Base-by-base conservation (phyloP, 2,113 vertebrate species). In the Rhynchopsitta pachyrhyncha region DNA sequence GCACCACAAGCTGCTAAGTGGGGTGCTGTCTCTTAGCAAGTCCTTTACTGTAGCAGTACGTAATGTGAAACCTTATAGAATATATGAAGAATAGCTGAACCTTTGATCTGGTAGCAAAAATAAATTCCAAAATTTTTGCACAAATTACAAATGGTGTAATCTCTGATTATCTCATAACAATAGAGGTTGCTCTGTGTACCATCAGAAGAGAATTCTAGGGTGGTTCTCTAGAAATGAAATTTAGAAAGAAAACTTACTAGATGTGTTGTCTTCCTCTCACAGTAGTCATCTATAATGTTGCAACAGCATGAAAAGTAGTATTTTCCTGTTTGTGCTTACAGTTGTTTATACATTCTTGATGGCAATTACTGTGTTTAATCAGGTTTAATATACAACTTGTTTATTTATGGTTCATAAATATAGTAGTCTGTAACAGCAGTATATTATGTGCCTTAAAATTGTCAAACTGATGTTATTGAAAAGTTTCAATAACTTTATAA, bases 401-500 rank as follows among this genome's bases (percentile, higher is more conserved):
- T 76, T 31, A 57, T 70, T 89, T 85, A n/a, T 57, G 78, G 47
- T 49, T 91, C 85, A 87, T 68, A 84, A 84, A 82, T 69, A 31
- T 13, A 52, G 28, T 62, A 31, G 25, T 64, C 33, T 62, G 17
- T 82, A 63, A 66, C 22, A 86, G n/a, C 47, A 52, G 18, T 85
- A 53, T 49, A 11, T 39, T 92, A 59, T 10, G 29, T 74, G 25
- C 46, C 74, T 55, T 82, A 60, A 85, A 91, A 68, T 57, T 85
- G 22, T 60, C 47, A 92, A 76, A 82, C 27, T 55, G 31, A 68
- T 81, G 18, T 64, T 87, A 25, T 33, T 68, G 78, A 33, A 77
- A 86, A 82, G 27, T 92, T 83, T 92, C 47, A 88, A 7, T 88
- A 93, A 86, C 77, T 92, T 88, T 59, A 57, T 41, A 47, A 94